Conservation (phyloP, 1,140 invertebrate species). For the Pemphigus obesinymphae region DNA sequence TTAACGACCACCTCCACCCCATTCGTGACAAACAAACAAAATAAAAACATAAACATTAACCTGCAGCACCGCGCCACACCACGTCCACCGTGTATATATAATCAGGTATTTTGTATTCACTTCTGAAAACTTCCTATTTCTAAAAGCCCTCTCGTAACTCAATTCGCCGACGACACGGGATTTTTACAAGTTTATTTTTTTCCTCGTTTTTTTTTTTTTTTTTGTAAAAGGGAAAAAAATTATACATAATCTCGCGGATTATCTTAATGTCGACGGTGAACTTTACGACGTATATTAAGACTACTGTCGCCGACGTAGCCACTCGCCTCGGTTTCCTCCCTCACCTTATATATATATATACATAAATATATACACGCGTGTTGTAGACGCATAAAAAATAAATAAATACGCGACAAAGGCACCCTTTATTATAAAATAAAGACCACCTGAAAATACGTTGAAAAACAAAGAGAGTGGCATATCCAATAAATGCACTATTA, state of each 20-base stretch:
- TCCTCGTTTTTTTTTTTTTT: not conserved
- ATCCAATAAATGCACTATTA: not conserved
- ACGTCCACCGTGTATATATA: no score
- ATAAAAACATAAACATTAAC: conserved; percentile 16
- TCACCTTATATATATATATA: not conserved
- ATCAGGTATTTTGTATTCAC: conserved; percentile 42
- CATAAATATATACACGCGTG: not conserved
- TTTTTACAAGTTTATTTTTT: not conserved
- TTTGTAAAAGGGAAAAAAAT: not conserved
- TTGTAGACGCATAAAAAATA: conserved; percentile 1
- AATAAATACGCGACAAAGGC: not conserved
- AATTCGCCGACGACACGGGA: not conserved
- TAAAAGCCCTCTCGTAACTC: conserved; percentile 25
- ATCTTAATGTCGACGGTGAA: conserved; percentile 11
- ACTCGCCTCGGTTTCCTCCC: not conserved
- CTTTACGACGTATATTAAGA: conserved; percentile 23
- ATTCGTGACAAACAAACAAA: not conserved
- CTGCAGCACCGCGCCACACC: not conserved
- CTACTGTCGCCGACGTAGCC: not conserved
- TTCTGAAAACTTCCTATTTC: conserved; percentile 3
- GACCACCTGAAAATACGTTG: not conserved
- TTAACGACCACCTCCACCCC: not conserved
- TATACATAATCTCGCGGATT: conserved; percentile 10
- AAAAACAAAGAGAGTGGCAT: not conserved
- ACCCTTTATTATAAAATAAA: no score